These are phyloP conservation scores for Physella acuta DNA, from an alignment of 1,140 invertebrate species.

Conservation along the genomic window DNA sequence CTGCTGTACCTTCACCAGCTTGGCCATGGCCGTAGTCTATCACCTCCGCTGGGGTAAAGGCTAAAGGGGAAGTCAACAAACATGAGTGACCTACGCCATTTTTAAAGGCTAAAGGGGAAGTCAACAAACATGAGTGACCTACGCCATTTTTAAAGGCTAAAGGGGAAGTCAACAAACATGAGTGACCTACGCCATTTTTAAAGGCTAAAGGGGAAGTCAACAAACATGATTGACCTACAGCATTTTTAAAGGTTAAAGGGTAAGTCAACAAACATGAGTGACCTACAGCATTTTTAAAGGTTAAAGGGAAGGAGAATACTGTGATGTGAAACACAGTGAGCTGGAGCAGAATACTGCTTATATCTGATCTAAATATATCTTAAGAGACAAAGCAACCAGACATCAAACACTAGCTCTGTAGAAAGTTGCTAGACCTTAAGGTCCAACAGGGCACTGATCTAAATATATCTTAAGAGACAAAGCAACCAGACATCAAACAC, in stretches of 20 bases:
- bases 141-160: neutral
- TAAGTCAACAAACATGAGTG: no score
- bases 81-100: neutral
- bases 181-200: neutral
- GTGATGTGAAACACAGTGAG: no score
- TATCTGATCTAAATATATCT: no score
- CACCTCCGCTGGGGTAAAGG: conserved; percentile 37
- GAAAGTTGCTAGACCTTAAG: no score
- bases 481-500: no score
- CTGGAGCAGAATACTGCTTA: no score
- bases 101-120: neutral
- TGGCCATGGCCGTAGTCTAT: conserved; percentile 50
- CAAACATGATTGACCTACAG: neutral
- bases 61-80: neutral
- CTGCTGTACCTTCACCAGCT: conserved; percentile 7
- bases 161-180: neutral
- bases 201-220: neutral
- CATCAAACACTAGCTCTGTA: no score
- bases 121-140: neutral
- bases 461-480: no score
- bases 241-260: neutral
- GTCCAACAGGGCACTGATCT: no score
- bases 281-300: no score
- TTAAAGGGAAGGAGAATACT: neutral
- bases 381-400: no score